phyloP scores from a whole-genome alignment of 2,888 invertebrate species.

The Mythimna ferrago region DNA sequence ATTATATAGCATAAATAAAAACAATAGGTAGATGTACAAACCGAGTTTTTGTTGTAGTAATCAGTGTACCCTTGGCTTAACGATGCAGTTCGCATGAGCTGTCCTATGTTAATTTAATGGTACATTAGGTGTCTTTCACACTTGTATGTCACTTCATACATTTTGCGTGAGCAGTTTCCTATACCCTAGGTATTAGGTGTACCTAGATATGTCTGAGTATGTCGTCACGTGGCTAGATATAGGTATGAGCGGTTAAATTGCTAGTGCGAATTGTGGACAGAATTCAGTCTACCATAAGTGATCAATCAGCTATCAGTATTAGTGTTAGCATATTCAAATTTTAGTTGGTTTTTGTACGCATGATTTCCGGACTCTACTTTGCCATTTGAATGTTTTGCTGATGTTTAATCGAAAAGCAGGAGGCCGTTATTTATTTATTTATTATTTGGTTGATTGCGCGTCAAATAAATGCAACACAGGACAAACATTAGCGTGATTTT shows the following conservation, averaged over 20 bases:
- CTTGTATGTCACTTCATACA: constrained; percentile 47
- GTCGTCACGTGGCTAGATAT: constrained; percentile 33
- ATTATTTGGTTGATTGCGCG: neutral
- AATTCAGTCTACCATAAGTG: constrained; percentile 25
- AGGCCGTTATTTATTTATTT: neutral
- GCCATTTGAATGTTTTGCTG: neutral
- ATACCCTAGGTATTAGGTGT: constrained; percentile 8
- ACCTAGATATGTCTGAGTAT: constrained; percentile 10
- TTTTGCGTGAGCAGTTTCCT: constrained; percentile 50
- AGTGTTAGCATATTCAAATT: neutral
- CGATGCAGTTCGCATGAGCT: constrained; percentile 64
- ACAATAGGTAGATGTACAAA: constrained; percentile 5
- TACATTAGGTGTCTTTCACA: constrained; percentile 61
- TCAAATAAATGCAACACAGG: too few relatives aligned
- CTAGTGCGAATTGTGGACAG: constrained; percentile 6
- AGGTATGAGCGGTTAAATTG: constrained; percentile 31
- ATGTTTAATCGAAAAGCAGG: neutral
- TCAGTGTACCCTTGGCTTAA: constrained; percentile 55
- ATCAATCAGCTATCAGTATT: constrained; percentile 18
- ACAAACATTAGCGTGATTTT: too few relatives aligned
- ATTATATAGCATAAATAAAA: constrained; percentile 10
- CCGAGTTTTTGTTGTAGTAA: constrained; percentile 36
- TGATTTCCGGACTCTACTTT: neutral
- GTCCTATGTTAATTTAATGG: constrained; percentile 62
- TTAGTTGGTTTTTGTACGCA: neutral